Evolutionary conservation across 2,888 invertebrate species (phyloP), one percentile per base, ranked within the genome.

Genomic region (Athetis lepigone): DNA sequence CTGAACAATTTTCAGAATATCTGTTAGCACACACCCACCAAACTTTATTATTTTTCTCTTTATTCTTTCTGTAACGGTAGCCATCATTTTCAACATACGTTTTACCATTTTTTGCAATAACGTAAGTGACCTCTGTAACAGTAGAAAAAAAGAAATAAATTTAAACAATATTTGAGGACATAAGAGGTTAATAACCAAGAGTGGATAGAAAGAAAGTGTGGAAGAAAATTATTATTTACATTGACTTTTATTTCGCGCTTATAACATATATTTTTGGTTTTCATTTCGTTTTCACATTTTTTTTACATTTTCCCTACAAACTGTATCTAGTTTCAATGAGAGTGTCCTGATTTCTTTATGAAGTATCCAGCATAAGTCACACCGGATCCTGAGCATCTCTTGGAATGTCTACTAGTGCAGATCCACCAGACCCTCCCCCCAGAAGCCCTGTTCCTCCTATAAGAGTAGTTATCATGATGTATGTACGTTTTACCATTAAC

Each of bases 21-120:
- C 77, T 65, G 4, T 63, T 59, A 7, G 52, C 65, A 36, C 81
- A 81, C 1, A 74, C 49, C 81, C 81, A 81, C 77, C 80, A 81
- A 0, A 59, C 45, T 65, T 75, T 80, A 4, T 27, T 37, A 8
- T 59, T 57, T 3, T 50, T 43, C 5, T 25, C 33, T 21, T 46
- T 64, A n/a, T 77, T 77, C 18, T 50, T 77, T 43, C 75, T 68
- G 42, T 77, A 77, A 3, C 52, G 49, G 27, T 77, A 72, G 3
- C 78, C 75, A n/a, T 69, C 71, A 2, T 45, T 65, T 23, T 36
- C 49, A 4, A 60, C 47, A 39, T 63, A 69, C 2, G 40, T 37
- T 62, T 42, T 71, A 19, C 77, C 75, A 9, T 37, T 45, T 16
- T 43, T 19, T 40, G 59, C 56, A n/a, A 51, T 60, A 21, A 62